Conservation (phyloP, 2,888 invertebrate genomes). For the Eutolmus rufibarbis region DNA sequence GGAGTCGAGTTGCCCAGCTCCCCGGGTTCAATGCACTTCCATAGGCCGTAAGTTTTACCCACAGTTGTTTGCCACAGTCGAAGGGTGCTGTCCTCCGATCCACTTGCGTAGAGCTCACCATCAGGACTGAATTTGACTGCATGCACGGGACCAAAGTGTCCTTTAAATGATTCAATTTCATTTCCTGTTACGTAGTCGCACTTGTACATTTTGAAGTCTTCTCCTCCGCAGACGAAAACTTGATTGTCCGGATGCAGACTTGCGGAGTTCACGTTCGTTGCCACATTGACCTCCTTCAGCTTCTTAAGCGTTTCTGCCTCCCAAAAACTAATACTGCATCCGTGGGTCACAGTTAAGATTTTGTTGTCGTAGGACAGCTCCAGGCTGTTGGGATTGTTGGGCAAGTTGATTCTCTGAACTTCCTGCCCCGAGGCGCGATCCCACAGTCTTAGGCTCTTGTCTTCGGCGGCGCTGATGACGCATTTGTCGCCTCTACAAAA, state of each 20-base stretch:
- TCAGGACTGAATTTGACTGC: slow-evolving; percentile 95
- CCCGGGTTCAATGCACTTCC: slow-evolving; percentile 77
- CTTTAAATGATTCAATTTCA: slow-evolving; percentile 83
- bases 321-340: slow-evolving; percentile 73
- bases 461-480: slow-evolving; percentile 91
- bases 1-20: slow-evolving; percentile 61
- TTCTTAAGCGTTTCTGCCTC: slow-evolving; percentile 79
- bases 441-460: slow-evolving; percentile 89
- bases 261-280: slow-evolving; percentile 89
- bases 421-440: slow-evolving; percentile 73
- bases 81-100: slow-evolving; percentile 97
- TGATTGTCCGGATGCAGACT: slow-evolving; percentile 90
- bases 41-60: slow-evolving; percentile 92
- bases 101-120: slow-evolving; percentile 95
- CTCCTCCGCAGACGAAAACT: slow-evolving; percentile 95
- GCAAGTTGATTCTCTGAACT: slow-evolving; percentile 85
- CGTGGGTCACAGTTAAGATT: slow-evolving; percentile 84
- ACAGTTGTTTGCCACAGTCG: slow-evolving; percentile 96
- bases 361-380: slow-evolving; percentile 89
- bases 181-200: slow-evolving; percentile 85
- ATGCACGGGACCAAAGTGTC: slow-evolving; percentile 97
- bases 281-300: slow-evolving; percentile 85
- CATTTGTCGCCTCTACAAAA: slow-evolving; percentile 84
- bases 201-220: slow-evolving; percentile 98
- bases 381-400: slow-evolving; percentile 84